Percentiles rank a stretch among this genome's conserved stretches.
phyloP scores from a whole-genome alignment of 2,888 invertebrate genomes.

The Aleiodes testaceus region DNA sequence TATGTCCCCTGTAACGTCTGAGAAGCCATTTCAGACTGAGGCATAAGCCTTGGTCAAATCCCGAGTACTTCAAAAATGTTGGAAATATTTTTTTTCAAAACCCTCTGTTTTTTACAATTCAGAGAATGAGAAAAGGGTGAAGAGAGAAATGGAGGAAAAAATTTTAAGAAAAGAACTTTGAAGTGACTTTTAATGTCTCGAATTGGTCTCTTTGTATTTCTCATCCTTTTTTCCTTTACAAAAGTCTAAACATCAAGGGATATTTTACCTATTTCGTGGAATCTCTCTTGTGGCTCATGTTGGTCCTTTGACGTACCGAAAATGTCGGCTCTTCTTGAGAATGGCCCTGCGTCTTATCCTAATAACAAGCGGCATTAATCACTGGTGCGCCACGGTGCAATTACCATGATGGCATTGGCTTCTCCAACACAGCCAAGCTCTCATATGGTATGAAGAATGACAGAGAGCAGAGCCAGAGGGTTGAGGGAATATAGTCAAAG shows the following conservation, averaged over 20 bases:
- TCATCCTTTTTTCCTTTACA: background rate
- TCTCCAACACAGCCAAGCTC: conserved; percentile 42
- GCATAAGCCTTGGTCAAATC: conserved; percentile 11
- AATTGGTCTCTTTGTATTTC: conserved; percentile 15
- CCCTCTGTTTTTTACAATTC: too few relatives aligned
- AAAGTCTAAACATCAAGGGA: conserved; percentile 23
- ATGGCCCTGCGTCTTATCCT: conserved; percentile 61
- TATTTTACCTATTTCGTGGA: background rate
- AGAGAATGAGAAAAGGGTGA: too few relatives aligned
- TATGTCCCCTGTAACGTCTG: conserved; percentile 26
- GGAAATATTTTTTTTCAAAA: too few relatives aligned
- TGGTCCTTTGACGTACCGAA: conserved; percentile 55
- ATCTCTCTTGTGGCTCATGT: conserved; percentile 5
- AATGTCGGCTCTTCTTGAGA: conserved; percentile 54
- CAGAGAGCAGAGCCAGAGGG: conserved; percentile 46
- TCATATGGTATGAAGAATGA: conserved; percentile 35
- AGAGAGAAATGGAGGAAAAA: background rate
- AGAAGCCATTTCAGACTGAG: conserved; percentile 10
- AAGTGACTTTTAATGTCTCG: conserved; percentile 28
- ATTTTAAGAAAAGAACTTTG: background rate
- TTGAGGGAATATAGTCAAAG: conserved; percentile 53
- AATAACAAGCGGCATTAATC: conserved; percentile 67
- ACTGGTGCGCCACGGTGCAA: conserved; percentile 62
- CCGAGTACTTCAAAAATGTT: background rate
- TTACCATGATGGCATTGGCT: conserved; percentile 63